phyloP scores from a whole-genome alignment of 2,113 vertebrate species.

The Corynorhinus townsendii region DNA sequence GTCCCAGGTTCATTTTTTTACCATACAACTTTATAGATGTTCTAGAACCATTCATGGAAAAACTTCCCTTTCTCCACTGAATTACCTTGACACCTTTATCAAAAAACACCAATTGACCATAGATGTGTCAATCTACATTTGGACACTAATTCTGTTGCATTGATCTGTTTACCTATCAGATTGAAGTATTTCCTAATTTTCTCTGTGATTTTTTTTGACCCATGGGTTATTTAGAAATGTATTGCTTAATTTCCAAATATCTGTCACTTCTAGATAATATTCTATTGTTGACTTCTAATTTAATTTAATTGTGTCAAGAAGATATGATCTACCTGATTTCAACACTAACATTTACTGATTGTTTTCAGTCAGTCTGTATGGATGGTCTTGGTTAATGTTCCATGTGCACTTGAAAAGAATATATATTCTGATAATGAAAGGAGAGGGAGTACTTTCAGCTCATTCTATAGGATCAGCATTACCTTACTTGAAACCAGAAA shows the following conservation, averaged over 20 bases:
- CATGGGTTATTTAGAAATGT: not conserved
- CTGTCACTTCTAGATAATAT: not conserved
- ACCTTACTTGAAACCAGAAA: no score
- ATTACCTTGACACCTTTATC: not conserved
- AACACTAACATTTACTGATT: not conserved
- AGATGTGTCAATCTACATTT: not conserved
- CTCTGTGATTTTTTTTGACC: not conserved
- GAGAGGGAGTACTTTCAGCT: no score
- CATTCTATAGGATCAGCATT: no score
- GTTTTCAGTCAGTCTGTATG: not conserved
- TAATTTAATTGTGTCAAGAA: not conserved
- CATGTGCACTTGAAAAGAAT: not conserved
- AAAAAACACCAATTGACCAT: not conserved
- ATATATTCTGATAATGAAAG: not conserved
- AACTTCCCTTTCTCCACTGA: not conserved
- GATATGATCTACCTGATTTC: not conserved
- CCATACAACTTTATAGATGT: not conserved
- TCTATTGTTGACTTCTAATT: not conserved
- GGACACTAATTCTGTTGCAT: not conserved
- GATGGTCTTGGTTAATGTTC: not conserved
- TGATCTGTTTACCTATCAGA: not conserved
- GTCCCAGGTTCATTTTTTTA: not conserved
- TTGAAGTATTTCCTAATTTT: not conserved
- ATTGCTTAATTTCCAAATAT: conserved; percentile 22
- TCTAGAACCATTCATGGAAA: not conserved